A percentile compares a stretch with the other conserved stretches of the same genome.
These are phyloP conservation scores for Sinocyclocheilus anophthalmus DNA, from an alignment of 2,113 vertebrate genomes.

Conservation along the genomic window DNA sequence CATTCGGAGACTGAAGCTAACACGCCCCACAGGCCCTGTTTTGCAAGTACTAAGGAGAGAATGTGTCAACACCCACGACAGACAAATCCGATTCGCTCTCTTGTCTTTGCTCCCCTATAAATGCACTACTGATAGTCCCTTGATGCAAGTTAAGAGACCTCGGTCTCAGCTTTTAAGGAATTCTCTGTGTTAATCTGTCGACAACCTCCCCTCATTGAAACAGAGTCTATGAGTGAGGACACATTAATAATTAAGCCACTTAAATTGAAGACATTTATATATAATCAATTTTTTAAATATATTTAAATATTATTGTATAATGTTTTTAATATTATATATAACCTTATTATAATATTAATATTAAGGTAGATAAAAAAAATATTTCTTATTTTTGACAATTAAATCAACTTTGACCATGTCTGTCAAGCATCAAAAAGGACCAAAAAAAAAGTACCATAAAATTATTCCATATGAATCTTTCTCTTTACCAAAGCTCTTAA, in stretches of 20 bases:
- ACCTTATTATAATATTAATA: no score
- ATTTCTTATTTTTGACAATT: no score
- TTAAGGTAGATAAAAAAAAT: neutral
- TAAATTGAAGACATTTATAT: neutral
- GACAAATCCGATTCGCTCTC: slow-evolving; percentile 1
- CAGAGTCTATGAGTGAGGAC: neutral
- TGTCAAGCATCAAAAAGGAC: neutral
- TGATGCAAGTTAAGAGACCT: slow-evolving; percentile 18
- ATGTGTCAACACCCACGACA: slow-evolving; percentile 13
- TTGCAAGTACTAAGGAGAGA: slow-evolving; percentile 27
- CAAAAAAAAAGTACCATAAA: neutral
- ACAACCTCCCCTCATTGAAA: neutral
- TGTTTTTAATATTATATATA: no score
- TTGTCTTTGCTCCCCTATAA: slow-evolving; percentile 19
- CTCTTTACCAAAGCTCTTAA: neutral
- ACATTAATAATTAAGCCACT: neutral
- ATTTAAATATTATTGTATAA: no score
- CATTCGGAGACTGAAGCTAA: slow-evolving; percentile 25
- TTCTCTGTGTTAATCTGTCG: slow-evolving; percentile 3
- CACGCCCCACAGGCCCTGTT: slow-evolving; percentile 36
- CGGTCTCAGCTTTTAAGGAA: neutral
- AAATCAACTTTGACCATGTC: no score
- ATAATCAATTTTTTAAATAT: neutral
- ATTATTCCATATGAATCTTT: neutral
- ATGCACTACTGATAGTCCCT: slow-evolving; percentile 9